Evolutionary conservation across 2,113 vertebrate genomes (phyloP), one percentile per base, ranked within the genome.

Genomic region (Gallinago media): DNA sequence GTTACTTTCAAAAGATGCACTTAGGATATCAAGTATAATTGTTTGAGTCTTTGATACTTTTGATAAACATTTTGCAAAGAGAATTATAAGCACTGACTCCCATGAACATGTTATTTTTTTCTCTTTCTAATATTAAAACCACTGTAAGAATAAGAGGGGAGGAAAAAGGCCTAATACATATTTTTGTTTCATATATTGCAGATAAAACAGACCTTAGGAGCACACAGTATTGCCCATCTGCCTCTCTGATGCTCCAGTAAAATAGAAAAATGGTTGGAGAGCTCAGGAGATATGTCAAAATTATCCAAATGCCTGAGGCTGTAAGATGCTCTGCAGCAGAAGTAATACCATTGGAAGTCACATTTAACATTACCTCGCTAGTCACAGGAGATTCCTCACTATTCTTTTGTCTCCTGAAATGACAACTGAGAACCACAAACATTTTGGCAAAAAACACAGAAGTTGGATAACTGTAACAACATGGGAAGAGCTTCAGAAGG

Each of bases 251-350:
- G 74, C 31, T 95, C 31, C 36, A 89, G 50, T 32, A 81, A 80
- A 93, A 93, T 2, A 89, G 21, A 77, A 85, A 71, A 85, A 78
- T 47, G 19, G 42, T 14, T 86, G 61, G 14, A 89, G 61, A 84
- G 31, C 54, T 88, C 55, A 62, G 56, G 54, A 96, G 61, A 54
- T 52, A 96, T 89, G 54, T 49, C 68, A 89, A 94, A 89, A 86
- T 70, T 52, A 88, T 29, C 49, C n/a, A 71, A 79, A 58, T 36
- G 75, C 71, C 76, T 0, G 8, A 71, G 85, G 61, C 82, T 65
- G 34, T 66, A 87, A 82, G 49, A 88, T 46, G 46, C 54, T 68
- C 49, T 79, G 84, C 79, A 86, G 32, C 6, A 89, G 71, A 92
- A 89, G 36, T 55, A 83, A 56, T 15, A 70, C 5, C 54, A 94